Evolutionary conservation across 2,888 invertebrate genomes (phyloP), one percentile per base, ranked within the genome.

Genomic region (Diloba caeruleocephala): DNA sequence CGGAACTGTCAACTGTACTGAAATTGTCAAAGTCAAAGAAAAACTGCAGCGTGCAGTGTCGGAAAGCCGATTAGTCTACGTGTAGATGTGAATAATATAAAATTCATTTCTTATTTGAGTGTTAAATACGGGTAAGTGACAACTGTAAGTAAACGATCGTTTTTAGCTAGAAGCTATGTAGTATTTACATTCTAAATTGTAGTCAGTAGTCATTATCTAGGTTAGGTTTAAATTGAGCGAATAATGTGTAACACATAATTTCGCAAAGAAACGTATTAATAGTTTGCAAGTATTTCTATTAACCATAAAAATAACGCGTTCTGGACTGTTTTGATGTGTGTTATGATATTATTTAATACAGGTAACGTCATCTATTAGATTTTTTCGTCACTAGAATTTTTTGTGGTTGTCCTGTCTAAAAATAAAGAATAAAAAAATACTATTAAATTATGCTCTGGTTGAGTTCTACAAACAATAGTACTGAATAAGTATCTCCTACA

Each of bases 311-410:
- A 8, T 13, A 2, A 10, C 5, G 1, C 4, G 1, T 9, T n/a
- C 13, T 10, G 3, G n/a, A n/a, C 1, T 8, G 8, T n/a, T 7
- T 21, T 1, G 1, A 0, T 7, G 29, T 14, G 9, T 10, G 19
- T 39, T 19, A 3, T 14, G 14, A 2, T 31, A 6, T 13, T 10
- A 29, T 21, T 13, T 34, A 32, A 23, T 21, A 41, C 62, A 29
- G 10, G 59, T 63, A 63, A 54, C 50, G 70, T 28, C 71, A 63
- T 63, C 70, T 70, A 34, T 57, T 63, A 45, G 39, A 23, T 3
- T 6, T 50, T 54, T 33, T 34, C 14, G 53, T 49, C 19, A 71
- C 49, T 57, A 52, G 15, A 25, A 6, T 26, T 58, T 41, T 42
- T 7, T 19, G 17, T n/a, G 15, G 14, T 13, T 3, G 1, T 14